A percentile compares a stretch with the other conserved stretches of the same genome.
phyloP scores from a whole-genome alignment of 2,888 invertebrate genomes.

The Drosophila mayaguana region DNA sequence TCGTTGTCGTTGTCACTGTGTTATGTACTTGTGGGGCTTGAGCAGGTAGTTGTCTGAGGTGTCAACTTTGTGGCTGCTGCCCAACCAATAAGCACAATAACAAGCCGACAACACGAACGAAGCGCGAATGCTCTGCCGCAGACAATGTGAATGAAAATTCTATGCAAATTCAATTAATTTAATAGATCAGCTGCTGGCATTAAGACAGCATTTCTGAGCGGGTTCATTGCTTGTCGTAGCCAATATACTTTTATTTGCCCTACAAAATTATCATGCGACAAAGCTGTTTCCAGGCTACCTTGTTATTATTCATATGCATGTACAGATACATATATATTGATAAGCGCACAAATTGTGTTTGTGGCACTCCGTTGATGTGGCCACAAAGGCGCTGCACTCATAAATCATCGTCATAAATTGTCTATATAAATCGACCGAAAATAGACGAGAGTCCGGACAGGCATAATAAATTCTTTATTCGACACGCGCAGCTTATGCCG shows the following conservation, averaged over 20 bases:
- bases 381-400: slow-evolving; percentile 47
- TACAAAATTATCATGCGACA: slow-evolving; percentile 17
- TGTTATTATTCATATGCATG: slow-evolving; percentile 53
- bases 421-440: slow-evolving; percentile 39
- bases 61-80: slow-evolving; percentile 70
- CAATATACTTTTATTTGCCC: slow-evolving; percentile 2
- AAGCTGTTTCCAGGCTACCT: slow-evolving; percentile 24
- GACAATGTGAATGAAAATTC: not conserved
- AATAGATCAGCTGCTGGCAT: not conserved
- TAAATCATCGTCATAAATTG: slow-evolving; percentile 69
- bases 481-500: slow-evolving; percentile 49
- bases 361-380: slow-evolving; percentile 35
- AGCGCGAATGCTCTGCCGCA: slow-evolving; percentile 26
- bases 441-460: slow-evolving; percentile 20
- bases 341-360: slow-evolving; percentile 66
- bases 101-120: slow-evolving; percentile 13
- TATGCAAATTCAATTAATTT: not conserved
- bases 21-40: slow-evolving; percentile 30
- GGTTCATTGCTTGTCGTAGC: not conserved
- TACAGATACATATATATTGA: slow-evolving; percentile 28
- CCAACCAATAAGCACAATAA: slow-evolving; percentile 36
- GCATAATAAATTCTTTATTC: slow-evolving; percentile 46
- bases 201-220: not conserved
- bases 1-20: slow-evolving; percentile 23
- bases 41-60: slow-evolving; percentile 59